Evolutionary conservation across 2,888 invertebrate genomes (phyloP), one percentile per base, ranked within the genome.

Genomic region (Plagodis dolabraria): DNA sequence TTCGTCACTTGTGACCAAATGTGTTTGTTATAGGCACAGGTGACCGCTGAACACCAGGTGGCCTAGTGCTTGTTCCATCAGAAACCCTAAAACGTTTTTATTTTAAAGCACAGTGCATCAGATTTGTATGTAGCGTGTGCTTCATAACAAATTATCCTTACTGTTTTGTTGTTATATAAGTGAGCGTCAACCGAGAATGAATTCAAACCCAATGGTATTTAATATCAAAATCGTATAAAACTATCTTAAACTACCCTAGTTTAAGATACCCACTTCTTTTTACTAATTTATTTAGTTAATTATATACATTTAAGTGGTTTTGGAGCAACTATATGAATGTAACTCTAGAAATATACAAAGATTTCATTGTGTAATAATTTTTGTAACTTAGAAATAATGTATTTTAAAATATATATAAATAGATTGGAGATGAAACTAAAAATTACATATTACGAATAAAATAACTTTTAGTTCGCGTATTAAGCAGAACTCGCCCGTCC

Each of bases 211-310:
- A 63, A 63, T 38, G 40, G 47, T 60, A 64, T 66, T 68, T 70
- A 70, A 68, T 70, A 70, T 70, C 68, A 67, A 70, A 70, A 70
- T 70, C 64, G 69, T 70, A 70, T 57, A 70, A 70, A 70, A 70
- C 64, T 64, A 69, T 55, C 54, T 64, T 66, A 36, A 56, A 63
- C 58, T 54, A 47, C n/a, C 40, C 46, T 40, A 51, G 55, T 43
- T 56, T 49, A 56, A 8, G 46, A 53, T 53, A 49, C 45, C 53
- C 56, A 59, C 53, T 38, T 56, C 44, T 48, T 40, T 57, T 36
- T 48, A 60, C 48, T 61, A 44, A 53, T 47, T 47, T 61, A 63
- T 59, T 64, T 57, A 56, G 43, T 54, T 55, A 56, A 22, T 48
- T 54, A 47, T 53, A 50, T 22, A 44, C 53, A 48, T 52, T 63